Evolutionary conservation across 2,888 invertebrate species (phyloP), one percentile per base, ranked within the genome.

Genomic region (Argyra leucocephala): DNA sequence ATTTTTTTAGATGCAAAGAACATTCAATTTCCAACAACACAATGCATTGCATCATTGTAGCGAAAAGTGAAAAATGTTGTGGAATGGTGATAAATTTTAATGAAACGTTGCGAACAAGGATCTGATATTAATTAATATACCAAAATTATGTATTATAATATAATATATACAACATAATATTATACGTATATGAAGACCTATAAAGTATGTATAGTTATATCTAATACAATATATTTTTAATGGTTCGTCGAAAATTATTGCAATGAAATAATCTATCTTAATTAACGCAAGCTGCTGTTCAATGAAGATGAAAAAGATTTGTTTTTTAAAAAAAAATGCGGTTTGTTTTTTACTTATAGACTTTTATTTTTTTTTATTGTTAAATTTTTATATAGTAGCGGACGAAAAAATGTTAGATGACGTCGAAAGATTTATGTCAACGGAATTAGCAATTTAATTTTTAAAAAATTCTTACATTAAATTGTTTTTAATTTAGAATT

Each of bases 91-190:
- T 58, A 22, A 58, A 58, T 58, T 58, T 21, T 12, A 58, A 22
- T 58, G 58, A 58, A 21, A 58, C 58, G 58, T 21, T 21, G 58
- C 58, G 58, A 22, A 58, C 58, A 58, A 22, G 58, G 7, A 57
- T 5, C 58, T 58, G 10, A 22, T 22, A 58, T 58, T 22, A 58
- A 58, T 58, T 22, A 58, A 26, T 37, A 15, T 37, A 48, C 15
- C 48, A 15, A 15, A 48, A 48, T 15, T n/a, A 18, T 48, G 18
- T 48, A 18, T 48, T 37, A 48, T 48, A 15, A 7, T 31, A 31
- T 31, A 31, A 7, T 31, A 10, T 31, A 7, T 31, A 7, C 5
- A 7, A 31, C 10, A 31, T 31, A 18, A 18, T 48, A 15, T 48
- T 48, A 15, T 48, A 9, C 18, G 2, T 18, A 48, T 48, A 48